Evolutionary conservation across 2,797 vertebrate genomes (phyloP).

Genomic region (Tympanoctomys barrerae): DNA sequence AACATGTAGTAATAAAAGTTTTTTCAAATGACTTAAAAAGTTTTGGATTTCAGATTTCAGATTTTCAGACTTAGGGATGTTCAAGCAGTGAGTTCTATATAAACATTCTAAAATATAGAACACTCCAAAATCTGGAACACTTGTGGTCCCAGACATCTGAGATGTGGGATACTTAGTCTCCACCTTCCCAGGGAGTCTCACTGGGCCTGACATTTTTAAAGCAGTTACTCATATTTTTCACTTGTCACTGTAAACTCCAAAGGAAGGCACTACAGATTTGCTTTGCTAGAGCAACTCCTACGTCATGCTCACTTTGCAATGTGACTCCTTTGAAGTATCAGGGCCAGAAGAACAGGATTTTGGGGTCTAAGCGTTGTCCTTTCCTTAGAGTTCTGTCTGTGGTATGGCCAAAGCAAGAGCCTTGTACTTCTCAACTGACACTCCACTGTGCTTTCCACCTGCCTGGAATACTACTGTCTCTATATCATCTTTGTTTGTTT

Average conservation of each 20-base stretch:
- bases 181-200: background rate
- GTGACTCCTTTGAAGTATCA: background rate
- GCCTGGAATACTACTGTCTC: background rate
- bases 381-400: background rate
- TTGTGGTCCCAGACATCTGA: background rate
- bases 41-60: background rate
- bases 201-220: background rate
- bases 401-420: background rate
- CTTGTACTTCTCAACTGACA: background rate
- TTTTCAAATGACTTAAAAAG: background rate
- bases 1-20: background rate
- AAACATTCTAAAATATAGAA: background rate
- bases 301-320: background rate
- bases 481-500: background rate
- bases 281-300: background rate
- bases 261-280: background rate
- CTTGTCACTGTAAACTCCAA: background rate
- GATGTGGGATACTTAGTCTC: too few relatives aligned
- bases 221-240: background rate
- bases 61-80: background rate
- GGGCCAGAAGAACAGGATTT: background rate
- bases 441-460: background rate
- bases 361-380: background rate
- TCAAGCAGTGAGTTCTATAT: background rate
- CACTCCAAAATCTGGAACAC: background rate